Evolutionary conservation across 92 coral and sea anemone genomes (phyloP).

Genomic region (Epizoanthus rinbou): DNA sequence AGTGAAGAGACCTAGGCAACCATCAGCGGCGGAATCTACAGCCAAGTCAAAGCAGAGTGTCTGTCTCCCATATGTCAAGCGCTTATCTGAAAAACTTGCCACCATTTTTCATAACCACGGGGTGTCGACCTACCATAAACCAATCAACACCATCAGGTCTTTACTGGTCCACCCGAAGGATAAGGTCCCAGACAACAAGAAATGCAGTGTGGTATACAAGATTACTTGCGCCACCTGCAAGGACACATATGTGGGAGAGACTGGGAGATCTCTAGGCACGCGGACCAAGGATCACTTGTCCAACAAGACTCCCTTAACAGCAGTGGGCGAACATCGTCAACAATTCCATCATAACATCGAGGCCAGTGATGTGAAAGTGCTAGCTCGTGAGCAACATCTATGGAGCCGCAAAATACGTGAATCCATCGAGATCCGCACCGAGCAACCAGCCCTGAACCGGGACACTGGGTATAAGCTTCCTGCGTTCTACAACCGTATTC

Average conservation of each 20-base stretch:
- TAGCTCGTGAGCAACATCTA: constrained; percentile 27
- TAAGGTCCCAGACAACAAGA: constrained; percentile 36
- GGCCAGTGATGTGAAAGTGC: constrained; percentile 31
- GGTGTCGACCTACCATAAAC: constrained; percentile 29
- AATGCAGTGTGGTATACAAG: constrained; percentile 27
- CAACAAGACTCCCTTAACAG: constrained; percentile 25
- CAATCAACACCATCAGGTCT: constrained; percentile 40
- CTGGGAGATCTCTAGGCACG: constrained; percentile 34
- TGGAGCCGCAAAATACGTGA: constrained; percentile 22
- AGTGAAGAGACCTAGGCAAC: constrained; percentile 20
- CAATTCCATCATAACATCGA: constrained; percentile 23
- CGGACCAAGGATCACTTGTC: constrained; percentile 40
- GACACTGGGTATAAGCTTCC: constrained; percentile 19
- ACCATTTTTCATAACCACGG: constrained; percentile 33
- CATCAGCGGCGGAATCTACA: constrained; percentile 9
- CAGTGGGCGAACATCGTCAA: constrained; percentile 37
- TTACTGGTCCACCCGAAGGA: constrained; percentile 37
- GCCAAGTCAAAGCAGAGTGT: constrained; percentile 17
- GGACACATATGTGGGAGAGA: constrained; percentile 40
- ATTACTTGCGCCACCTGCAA: constrained; percentile 29
- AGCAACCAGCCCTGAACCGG: constrained; percentile 20
- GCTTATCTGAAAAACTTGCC: constrained; percentile 23
- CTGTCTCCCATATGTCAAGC: constrained; percentile 11
- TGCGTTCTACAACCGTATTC: constrained; percentile 4
- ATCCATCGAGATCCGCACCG: constrained; percentile 30